Base-by-base conservation (phyloP, 2,113 vertebrate genomes). In the Turnix velox region DNA sequence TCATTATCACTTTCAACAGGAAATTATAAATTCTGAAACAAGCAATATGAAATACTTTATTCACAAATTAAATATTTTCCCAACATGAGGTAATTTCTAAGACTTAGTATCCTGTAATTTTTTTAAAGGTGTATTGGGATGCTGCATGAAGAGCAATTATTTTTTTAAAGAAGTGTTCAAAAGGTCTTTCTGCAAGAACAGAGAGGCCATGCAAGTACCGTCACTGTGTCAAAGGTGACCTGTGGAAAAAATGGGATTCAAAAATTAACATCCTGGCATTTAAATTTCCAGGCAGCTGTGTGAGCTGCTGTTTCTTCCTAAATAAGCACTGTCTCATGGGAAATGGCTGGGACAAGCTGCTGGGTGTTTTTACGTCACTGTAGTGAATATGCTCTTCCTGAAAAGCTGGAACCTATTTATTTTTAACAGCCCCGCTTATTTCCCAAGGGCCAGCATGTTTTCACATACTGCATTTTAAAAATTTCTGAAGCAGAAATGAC, bases 381-480 rank as follows among this genome's bases (percentile, higher is more conserved):
- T 59, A 84, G 91, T 80, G 91, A 95, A 93, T 90, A 59, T 92
- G 82, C 48, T 93, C 82, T 95, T 95, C 95, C 87, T 95, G 94
- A 95, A 95, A 95, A 96, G 88, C 92, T 96, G 92, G 82, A 96
- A 95, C 65, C 81, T 93, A 92, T 95, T 97, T 96, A 96, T 96
- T 96, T 95, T 96, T 96, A 94, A 90, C 90, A 85, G 61, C 30
- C 73, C 12, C 57, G 59, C 69, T 88, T 88, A 81, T 85, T 96
- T 97, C 95, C 82, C 86, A 66, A 75, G 86, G 79, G 94, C 61
- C 81, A 63, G 72, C 9, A 40, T 87, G 84, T 95, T 94, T 95
- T 90, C 90, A 87, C 48, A 82, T 68, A 37, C 68, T 49, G 74
- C 62, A 46, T 92, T 95, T 91, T 30, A 94, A 92, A 94, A 78